Evolutionary conservation across 2,888 invertebrate genomes (phyloP).

Genomic region (Gnatocerus cornutus): DNA sequence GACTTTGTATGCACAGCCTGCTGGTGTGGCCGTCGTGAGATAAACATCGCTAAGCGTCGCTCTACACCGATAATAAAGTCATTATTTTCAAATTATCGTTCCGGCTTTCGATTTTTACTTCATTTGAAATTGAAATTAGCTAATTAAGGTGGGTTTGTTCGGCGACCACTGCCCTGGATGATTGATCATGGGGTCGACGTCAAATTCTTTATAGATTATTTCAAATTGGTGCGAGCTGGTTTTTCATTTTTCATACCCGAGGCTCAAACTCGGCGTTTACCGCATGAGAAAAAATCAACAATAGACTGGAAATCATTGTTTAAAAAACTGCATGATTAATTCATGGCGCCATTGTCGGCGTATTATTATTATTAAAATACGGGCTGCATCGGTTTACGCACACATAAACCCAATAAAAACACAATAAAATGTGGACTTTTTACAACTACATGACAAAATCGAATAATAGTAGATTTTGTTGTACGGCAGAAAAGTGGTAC

Average conservation of each 20-base stretch:
- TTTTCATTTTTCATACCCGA: conserved; percentile 8
- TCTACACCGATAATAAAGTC: conserved; percentile 50
- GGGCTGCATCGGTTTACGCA: background rate
- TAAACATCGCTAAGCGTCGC: conserved; percentile 50
- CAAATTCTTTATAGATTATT: conserved; percentile 35
- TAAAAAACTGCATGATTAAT: background rate
- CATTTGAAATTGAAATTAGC: conserved; percentile 56
- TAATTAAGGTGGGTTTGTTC: conserved; percentile 51
- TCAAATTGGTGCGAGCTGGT: conserved; percentile 7
- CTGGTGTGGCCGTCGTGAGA: conserved; percentile 40
- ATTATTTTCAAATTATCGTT: conserved; percentile 51
- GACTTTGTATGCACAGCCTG: conserved; percentile 37
- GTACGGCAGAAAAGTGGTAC: no score
- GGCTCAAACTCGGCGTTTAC: conserved; percentile 2
- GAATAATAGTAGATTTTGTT: no score
- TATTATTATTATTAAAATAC: conserved; percentile 2
- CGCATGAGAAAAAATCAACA: conserved; percentile 17
- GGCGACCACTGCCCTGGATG: conserved; percentile 51
- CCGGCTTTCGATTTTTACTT: conserved; percentile 50
- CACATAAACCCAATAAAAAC: background rate
- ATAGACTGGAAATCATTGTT: conserved; percentile 5
- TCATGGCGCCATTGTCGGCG: background rate
- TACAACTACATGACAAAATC: background rate
- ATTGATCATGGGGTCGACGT: conserved; percentile 50
- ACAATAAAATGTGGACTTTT: background rate